Evolutionary conservation across 1,140 invertebrate genomes (phyloP).

Genomic region (Bombus picipes): DNA sequence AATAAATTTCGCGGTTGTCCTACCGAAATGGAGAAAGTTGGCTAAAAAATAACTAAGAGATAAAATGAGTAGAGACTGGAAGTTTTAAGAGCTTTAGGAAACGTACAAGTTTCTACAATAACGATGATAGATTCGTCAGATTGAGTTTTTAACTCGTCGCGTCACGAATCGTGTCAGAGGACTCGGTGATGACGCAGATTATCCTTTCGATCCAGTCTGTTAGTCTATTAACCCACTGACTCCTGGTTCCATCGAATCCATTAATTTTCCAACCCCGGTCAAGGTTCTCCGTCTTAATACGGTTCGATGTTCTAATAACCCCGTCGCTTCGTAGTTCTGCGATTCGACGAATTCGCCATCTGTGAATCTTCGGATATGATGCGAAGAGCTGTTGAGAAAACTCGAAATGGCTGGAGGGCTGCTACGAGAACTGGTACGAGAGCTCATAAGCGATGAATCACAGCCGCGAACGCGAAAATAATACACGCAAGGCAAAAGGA

Average conservation of each 20-base stretch:
- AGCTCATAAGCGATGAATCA: neutral
- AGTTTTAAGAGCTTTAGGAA: neutral
- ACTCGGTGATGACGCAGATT: neutral
- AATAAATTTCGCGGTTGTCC: conserved; percentile 4
- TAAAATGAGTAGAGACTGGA: neutral
- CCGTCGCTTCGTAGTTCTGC: neutral
- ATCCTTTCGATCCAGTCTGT: neutral
- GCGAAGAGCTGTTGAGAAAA: neutral
- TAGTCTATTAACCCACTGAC: neutral
- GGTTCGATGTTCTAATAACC: neutral
- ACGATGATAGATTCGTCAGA: neutral
- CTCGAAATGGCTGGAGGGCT: neutral
- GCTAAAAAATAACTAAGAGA: neutral
- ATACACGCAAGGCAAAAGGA: neutral
- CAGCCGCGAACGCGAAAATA: neutral
- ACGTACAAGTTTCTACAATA: neutral
- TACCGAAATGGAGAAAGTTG: neutral
- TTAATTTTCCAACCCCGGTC: conserved; percentile 18
- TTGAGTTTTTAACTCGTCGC: neutral
- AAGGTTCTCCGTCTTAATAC: neutral
- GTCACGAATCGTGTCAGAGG: neutral
- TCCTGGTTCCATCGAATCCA: conserved; percentile 5
- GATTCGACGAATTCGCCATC: neutral
- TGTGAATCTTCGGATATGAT: neutral
- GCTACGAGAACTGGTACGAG: neutral